Conservation (phyloP, 2,797 vertebrate genomes). For the Cyprinella venusta region DNA sequence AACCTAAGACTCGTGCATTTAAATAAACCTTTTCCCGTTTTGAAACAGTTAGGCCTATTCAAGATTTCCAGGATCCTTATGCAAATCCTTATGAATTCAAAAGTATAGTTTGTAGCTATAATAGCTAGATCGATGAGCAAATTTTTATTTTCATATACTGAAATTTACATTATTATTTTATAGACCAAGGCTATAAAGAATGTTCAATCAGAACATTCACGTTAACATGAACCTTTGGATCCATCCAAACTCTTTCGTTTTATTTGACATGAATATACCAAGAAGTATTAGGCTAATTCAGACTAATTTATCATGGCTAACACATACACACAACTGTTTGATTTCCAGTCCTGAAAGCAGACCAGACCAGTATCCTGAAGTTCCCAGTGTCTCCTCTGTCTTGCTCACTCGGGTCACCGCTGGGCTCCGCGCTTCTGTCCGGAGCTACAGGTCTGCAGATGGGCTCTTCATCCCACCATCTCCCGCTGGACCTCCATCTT, state of each 20-base stretch:
- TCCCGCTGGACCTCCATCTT: conserved; percentile 94
- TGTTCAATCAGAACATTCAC: neutral
- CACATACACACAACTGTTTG: neutral
- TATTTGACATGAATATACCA: neutral
- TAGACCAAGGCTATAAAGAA: neutral
- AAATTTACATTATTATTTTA: neutral
- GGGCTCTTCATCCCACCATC: conserved; percentile 82
- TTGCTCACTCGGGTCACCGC: conserved; percentile 83
- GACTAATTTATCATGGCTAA: neutral
- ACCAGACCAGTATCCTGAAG: conserved; percentile 91
- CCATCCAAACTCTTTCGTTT: neutral
- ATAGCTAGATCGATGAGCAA: neutral
- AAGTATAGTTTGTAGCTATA: neutral
- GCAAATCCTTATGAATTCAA: neutral
- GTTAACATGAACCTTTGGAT: neutral
- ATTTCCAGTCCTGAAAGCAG: conserved; percentile 86
- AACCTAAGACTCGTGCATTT: neutral
- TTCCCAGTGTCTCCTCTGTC: conserved; percentile 91
- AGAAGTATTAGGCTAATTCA: too few species aligned
- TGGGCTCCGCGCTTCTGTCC: conserved; percentile 85
- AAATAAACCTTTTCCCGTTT: conserved; percentile 10
- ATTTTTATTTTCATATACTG: neutral
- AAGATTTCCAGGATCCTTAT: neutral
- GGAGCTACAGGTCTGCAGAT: conserved; percentile 85
- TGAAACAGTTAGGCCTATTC: neutral